Base-by-base conservation (phyloP, 2,888 invertebrate genomes). In the Nycteola revayana region DNA sequence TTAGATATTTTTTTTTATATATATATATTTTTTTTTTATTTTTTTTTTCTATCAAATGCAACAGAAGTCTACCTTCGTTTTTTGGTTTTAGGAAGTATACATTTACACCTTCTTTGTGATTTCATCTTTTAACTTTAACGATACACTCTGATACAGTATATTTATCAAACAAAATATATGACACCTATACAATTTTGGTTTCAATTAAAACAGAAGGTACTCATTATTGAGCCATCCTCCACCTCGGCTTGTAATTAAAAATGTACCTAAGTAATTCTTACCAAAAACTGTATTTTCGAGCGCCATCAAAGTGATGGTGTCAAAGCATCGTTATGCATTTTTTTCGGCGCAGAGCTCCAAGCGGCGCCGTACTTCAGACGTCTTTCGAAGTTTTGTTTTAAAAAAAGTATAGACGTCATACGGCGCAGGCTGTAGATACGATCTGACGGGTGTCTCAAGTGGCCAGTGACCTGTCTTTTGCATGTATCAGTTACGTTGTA, bases 331-430 rank as follows among this genome's bases (percentile, higher is more conserved):
- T 71, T 74, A 70, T 75, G 66, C 68, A 66, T 75, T 79, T 78
- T 77, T 74, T 79, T 70, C 60, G 71, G 70, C 66, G 59, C 30
- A 49, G 21, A 7, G 49, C 70, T 58, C 67, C 57, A 46, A 54
- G 58, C 49, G 61, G 60, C 67, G 46, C 45, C 37, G 60, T 75
- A 68, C 81, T 82, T 79, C 77, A 83, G 80, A 81, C 79, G 66
- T 75, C 75, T 80, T 75, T 76, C 60, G 65, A 63, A 53, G 64
- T 55, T 37, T 65, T 66, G 52, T 47, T 38, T 34, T 53, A 66
- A 66, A 80, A 82, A 82, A 82, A 72, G 68, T 70, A 73, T 73
- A 78, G 56, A 75, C 66, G 77, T 78, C 77, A 75, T 75, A 78
- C 75, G 72, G 71, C 21, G 21, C 4, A 49, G 56, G 42, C 54